Conservation (phyloP, 1,140 invertebrate genomes). For the Battus philenor region DNA sequence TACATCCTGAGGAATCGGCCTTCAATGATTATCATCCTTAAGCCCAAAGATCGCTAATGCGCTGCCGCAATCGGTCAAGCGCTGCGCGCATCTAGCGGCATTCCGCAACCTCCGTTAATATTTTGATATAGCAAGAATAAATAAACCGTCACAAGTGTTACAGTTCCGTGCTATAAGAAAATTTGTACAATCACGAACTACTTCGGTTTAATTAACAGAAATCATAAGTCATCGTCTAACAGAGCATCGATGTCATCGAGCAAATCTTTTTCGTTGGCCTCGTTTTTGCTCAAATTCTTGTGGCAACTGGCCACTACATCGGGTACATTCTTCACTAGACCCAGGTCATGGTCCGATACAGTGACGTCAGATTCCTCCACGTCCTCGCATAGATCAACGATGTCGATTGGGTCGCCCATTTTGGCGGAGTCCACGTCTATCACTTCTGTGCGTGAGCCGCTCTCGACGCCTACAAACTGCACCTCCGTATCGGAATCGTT, state of each 20-base stretch:
- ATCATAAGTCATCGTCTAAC: slow-evolving; percentile 55
- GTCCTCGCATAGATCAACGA: slow-evolving; percentile 60
- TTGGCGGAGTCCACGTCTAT: slow-evolving; percentile 52
- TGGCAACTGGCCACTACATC: slow-evolving; percentile 63
- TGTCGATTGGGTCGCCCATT: slow-evolving; percentile 40
- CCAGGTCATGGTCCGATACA: slow-evolving; percentile 37
- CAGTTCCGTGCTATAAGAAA: slow-evolving; percentile 2
- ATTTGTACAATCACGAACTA: slow-evolving; percentile 12
- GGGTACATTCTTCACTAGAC: slow-evolving; percentile 54
- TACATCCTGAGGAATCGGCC: no score
- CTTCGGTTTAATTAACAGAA: slow-evolving; percentile 16
- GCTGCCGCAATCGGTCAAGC: no score
- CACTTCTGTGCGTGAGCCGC: slow-evolving; percentile 37
- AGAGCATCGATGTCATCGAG: slow-evolving; percentile 51
- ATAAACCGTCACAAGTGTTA: slow-evolving; percentile 5
- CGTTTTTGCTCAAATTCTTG: slow-evolving; percentile 27
- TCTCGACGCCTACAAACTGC: slow-evolving; percentile 51
- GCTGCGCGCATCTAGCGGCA: no score
- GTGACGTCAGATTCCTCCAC: slow-evolving; percentile 44
- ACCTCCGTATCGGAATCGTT: slow-evolving; percentile 57
- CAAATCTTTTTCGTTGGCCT: slow-evolving; percentile 33
- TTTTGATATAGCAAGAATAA: background rate
- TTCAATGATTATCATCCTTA: no score
- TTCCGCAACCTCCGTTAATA: background rate
- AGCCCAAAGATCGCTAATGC: no score